Conservation (phyloP, 2,113 vertebrate species). For the Brachypteracias leptosomus region DNA sequence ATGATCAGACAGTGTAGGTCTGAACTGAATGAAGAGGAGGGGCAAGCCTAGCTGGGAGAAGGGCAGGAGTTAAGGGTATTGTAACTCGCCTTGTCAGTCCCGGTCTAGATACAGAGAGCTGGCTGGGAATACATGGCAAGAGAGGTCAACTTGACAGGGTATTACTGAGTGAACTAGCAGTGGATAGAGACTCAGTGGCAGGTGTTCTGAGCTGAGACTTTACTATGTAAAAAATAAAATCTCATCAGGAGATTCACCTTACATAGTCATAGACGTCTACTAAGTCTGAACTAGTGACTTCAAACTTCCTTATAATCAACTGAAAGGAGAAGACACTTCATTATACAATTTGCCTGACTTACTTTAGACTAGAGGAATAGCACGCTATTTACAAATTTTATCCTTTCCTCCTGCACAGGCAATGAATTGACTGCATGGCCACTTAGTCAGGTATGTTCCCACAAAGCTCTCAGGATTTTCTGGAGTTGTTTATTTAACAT, state of each 20-base stretch:
- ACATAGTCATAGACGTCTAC: not conserved
- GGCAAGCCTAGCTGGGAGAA: not conserved
- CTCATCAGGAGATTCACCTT: not conserved
- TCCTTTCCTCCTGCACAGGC: not conserved
- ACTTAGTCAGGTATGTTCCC: not conserved
- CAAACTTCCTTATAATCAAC: not conserved
- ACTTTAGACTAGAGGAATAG: not conserved
- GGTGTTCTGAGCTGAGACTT: not conserved
- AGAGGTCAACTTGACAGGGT: not conserved
- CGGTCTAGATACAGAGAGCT: not conserved
- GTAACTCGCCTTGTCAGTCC: accelerated
- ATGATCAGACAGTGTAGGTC: not conserved
- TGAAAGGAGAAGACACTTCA: not conserved
- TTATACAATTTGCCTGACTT: not conserved
- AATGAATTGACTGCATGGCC: not conserved
- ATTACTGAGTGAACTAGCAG: not conserved
- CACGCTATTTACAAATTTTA: not conserved
- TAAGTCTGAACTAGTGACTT: not conserved
- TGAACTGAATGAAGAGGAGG: not conserved
- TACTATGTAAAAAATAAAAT: not conserved
- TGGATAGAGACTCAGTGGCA: not conserved
- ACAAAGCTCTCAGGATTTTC: not conserved
- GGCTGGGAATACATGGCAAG: not conserved
- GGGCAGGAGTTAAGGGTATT: not conserved
- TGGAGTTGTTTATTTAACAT: not conserved